These are phyloP conservation scores for Pammene aurita DNA, from an alignment of 2,888 invertebrate species.

Conservation along the genomic window DNA sequence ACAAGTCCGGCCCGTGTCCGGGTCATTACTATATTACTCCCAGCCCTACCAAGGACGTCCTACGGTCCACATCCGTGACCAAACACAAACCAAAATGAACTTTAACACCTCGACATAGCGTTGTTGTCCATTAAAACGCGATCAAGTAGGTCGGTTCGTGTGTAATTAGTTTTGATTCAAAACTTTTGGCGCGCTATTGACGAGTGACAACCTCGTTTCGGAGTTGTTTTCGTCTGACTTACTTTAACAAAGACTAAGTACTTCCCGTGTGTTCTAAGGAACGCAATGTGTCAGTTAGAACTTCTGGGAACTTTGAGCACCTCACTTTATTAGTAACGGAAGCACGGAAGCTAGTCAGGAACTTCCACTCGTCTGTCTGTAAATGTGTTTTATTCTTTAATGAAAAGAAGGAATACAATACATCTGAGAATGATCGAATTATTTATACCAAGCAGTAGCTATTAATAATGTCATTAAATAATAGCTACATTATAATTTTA, in stretches of 20 bases:
- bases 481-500: background rate
- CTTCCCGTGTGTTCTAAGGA: background rate
- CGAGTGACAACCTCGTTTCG: background rate
- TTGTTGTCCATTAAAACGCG: background rate
- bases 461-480: background rate
- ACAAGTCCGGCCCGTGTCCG: slow-evolving; percentile 22
- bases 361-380: no score
- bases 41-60: slow-evolving; percentile 52
- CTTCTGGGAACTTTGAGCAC: no score
- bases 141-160: slow-evolving; percentile 11
- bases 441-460: no score
- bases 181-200: slow-evolving; percentile 13
- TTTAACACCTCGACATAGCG: background rate
- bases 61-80: slow-evolving; percentile 49
- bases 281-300: background rate
- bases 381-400: no score
- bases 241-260: background rate
- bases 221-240: background rate
- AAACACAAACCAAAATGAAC: slow-evolving; percentile 29
- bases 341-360: no score
- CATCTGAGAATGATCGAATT: no score
- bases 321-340: no score
- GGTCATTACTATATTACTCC: slow-evolving; percentile 19
- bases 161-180: slow-evolving; percentile 29
- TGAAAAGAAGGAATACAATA: no score